Evolutionary conservation across 2,888 invertebrate genomes (phyloP).

Genomic region (Sarcophaga variegata): DNA sequence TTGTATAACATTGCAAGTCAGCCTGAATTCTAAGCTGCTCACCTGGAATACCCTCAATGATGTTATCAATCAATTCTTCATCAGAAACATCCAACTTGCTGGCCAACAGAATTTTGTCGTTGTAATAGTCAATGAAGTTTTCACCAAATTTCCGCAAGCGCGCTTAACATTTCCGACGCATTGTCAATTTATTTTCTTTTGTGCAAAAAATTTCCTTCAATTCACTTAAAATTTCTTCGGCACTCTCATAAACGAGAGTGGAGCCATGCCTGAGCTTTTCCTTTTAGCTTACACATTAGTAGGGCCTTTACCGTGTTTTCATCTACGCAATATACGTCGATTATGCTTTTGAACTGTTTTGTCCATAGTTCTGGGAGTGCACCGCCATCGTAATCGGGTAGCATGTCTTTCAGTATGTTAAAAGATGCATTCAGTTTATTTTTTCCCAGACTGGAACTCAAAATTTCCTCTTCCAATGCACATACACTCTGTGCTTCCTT

Average conservation of each 20-base stretch:
- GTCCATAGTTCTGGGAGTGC: constrained; percentile 23
- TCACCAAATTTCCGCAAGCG: constrained; percentile 41
- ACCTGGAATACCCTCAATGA: constrained; percentile 31
- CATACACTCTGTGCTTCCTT: too few species aligned
- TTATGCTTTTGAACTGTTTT: constrained; percentile 17
- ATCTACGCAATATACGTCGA: neutral
- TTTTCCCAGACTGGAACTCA: too few species aligned
- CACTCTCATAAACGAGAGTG: constrained; percentile 26
- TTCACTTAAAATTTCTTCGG: constrained; percentile 15
- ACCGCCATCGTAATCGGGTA: constrained; percentile 34
- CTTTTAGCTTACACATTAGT: constrained; percentile 44
- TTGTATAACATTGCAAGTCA: constrained; percentile 54
- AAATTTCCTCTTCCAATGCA: too few species aligned
- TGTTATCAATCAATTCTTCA: constrained; percentile 20
- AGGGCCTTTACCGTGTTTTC: constrained; percentile 14
- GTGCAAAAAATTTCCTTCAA: constrained; percentile 15
- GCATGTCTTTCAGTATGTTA: constrained; percentile 24
- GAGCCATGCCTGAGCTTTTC: constrained; percentile 41
- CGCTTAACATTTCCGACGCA: constrained; percentile 41
- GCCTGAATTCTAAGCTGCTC: constrained; percentile 48
- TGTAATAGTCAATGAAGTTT: constrained; percentile 31
- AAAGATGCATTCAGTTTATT: neutral
- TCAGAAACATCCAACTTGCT: neutral
- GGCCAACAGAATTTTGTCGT: constrained; percentile 47
- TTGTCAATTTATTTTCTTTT: constrained; percentile 34